These are phyloP conservation scores for Pinctada fucata DNA, from an alignment of 2,888 invertebrate species.

Conservation along the genomic window DNA sequence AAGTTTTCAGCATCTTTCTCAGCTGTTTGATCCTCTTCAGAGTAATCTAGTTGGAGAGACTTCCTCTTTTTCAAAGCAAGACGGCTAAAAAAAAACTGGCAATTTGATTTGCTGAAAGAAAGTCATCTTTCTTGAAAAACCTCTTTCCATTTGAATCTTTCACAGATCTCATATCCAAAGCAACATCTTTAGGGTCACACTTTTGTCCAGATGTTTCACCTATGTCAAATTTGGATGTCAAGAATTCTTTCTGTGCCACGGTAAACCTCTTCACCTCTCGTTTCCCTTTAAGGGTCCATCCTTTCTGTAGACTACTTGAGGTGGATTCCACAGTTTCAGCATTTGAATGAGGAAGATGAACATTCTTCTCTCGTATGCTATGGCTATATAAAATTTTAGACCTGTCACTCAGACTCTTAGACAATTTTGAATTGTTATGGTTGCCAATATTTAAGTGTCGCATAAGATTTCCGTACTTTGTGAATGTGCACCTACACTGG, in stretches of 20 bases:
- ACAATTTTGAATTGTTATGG: not conserved
- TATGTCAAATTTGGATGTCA: not conserved
- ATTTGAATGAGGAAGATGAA: no score
- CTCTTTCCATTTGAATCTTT: conserved; percentile 3
- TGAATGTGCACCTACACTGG: not conserved
- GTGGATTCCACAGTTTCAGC: not conserved
- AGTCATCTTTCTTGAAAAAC: not conserved
- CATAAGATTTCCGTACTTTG: not conserved
- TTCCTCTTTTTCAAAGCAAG: no score
- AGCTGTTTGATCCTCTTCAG: no score
- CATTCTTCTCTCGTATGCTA: no score
- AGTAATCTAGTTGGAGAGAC: no score
- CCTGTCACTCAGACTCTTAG: no score
- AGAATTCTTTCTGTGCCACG: not conserved
- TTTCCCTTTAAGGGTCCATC: not conserved
- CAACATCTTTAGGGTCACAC: not conserved
- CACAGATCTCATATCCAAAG: not conserved
- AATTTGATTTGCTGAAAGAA: no score
- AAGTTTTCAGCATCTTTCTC: no score
- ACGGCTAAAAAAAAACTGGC: no score
- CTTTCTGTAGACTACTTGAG: not conserved
- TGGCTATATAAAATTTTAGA: no score
- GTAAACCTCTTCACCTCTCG: not conserved
- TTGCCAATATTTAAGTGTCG: not conserved
- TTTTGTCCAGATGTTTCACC: conserved; percentile 3